These are phyloP conservation scores for Aethes cnicana DNA, from an alignment of 2,888 invertebrate genomes.

Conservation along the genomic window DNA sequence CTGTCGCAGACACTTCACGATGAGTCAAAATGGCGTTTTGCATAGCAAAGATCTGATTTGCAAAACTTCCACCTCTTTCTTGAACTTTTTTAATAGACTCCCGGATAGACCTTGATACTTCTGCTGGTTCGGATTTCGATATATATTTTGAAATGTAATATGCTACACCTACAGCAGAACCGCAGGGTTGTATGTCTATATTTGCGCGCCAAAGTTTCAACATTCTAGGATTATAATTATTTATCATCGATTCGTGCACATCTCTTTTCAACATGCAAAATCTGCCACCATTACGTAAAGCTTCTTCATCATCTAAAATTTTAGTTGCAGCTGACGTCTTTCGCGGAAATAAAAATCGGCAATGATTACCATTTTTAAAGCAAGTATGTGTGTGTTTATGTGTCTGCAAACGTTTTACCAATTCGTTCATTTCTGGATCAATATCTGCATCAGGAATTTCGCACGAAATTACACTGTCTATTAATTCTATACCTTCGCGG, in stretches of 20 bases:
- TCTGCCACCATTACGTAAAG: slow-evolving; percentile 11
- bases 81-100: no score
- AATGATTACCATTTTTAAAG: slow-evolving; percentile 6
- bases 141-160: slow-evolving; percentile 35
- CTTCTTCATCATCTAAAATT: slow-evolving; percentile 14
- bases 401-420: slow-evolving; percentile 31
- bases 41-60: no score
- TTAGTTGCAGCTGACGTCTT: slow-evolving; percentile 21
- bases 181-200: slow-evolving; percentile 44
- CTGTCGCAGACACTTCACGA: no score
- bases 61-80: no score
- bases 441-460: slow-evolving; percentile 15
- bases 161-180: slow-evolving; percentile 36
- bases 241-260: slow-evolving; percentile 18
- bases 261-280: slow-evolving; percentile 20
- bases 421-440: slow-evolving; percentile 19
- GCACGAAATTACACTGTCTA: slow-evolving; percentile 26
- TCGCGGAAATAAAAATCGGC: slow-evolving; percentile 33
- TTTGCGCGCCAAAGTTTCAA: slow-evolving; percentile 37
- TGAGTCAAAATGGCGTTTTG: no score
- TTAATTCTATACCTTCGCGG: slow-evolving; percentile 24
- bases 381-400: slow-evolving; percentile 33
- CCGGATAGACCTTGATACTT: no score
- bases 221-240: slow-evolving; percentile 32
- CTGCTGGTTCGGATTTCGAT: no score